Evolutionary conservation across 2,888 invertebrate species (phyloP).

Genomic region (Leptopilina syphax): DNA sequence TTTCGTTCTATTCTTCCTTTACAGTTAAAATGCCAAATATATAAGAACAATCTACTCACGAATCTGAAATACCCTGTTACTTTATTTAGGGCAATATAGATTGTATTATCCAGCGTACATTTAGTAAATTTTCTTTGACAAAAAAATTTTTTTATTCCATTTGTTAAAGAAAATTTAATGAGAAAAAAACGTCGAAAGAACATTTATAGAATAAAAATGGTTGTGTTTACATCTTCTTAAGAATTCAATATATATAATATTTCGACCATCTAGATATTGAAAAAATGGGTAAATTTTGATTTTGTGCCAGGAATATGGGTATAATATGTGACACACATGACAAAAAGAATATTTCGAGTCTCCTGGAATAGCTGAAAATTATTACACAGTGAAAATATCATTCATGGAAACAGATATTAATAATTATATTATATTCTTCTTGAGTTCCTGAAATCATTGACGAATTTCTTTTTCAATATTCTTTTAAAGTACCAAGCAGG

Average conservation of each 20-base stretch:
- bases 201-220: neutral
- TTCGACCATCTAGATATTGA: no score
- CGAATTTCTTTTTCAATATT: neutral
- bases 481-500: no score
- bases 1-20: neutral
- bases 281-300: neutral
- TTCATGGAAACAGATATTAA: neutral
- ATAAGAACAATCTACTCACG: neutral
- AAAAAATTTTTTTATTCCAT: no score
- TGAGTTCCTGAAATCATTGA: neutral
- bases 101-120: no score
- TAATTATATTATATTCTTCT: neutral
- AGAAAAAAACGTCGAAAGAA: no score
- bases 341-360: slow-evolving; percentile 5
- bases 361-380: slow-evolving; percentile 19
- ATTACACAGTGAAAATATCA: neutral
- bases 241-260: neutral
- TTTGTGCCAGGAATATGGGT: neutral
- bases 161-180: no score
- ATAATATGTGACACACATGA: neutral
- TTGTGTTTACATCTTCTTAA: slow-evolving; percentile 12
- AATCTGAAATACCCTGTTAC: neutral
- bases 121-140: no score
- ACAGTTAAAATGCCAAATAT: neutral
- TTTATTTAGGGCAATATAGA: no score